Evolutionary conservation across 2,113 vertebrate species (phyloP).

Genomic region (Hyaena hyaena): DNA sequence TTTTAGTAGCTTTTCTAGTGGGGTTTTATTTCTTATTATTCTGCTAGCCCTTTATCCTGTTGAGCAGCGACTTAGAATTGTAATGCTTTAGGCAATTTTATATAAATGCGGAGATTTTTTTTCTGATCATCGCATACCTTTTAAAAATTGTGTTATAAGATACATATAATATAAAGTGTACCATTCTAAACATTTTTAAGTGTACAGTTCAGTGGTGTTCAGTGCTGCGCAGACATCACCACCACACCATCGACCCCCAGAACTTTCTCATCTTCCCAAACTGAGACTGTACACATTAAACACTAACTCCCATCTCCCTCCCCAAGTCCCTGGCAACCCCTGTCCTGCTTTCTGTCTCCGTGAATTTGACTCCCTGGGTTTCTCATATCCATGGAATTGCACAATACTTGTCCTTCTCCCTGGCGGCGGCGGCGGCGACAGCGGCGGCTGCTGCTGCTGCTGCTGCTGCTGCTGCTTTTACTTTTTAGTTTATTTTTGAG

Average conservation of each 20-base stretch:
- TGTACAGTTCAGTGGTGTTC: background rate
- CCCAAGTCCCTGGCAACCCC: background rate
- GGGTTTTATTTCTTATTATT: conserved; percentile 1
- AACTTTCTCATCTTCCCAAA: background rate
- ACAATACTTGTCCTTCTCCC: background rate
- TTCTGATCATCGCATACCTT: background rate
- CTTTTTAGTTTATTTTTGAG: too few relatives aligned
- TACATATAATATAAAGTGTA: background rate
- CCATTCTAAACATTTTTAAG: background rate
- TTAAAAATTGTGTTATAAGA: background rate
- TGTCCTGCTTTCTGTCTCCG: background rate
- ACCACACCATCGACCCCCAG: accelerated
- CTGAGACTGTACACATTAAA: background rate
- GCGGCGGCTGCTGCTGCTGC: too few relatives aligned
- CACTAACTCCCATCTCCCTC: background rate
- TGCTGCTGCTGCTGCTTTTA: too few relatives aligned
- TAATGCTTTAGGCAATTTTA: background rate
- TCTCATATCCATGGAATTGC: background rate
- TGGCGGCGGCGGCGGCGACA: background rate
- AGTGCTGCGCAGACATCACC: background rate
- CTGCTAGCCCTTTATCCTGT: background rate
- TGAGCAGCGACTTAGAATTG: background rate
- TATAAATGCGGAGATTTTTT: background rate
- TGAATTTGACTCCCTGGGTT: background rate
- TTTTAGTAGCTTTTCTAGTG: background rate